Evolutionary conservation across 2,797 vertebrate species (phyloP).

Genomic region (Cuculus canorus): DNA sequence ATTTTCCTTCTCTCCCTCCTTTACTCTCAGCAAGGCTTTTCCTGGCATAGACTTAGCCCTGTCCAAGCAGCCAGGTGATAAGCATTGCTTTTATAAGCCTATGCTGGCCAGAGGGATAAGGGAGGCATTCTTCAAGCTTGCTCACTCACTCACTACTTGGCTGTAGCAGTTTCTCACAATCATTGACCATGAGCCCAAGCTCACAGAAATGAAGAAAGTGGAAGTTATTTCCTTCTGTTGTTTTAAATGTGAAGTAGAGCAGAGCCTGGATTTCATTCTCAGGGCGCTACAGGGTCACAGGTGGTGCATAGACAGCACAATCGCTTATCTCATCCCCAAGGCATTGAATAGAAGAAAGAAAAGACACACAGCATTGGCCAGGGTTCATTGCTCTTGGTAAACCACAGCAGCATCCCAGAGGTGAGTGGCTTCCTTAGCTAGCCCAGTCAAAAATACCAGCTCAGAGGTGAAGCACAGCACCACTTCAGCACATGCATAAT

Average conservation of each 20-base stretch:
- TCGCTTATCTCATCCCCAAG: constrained; percentile 23
- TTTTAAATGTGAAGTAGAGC: constrained; percentile 55
- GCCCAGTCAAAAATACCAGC: background rate
- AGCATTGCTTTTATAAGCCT: background rate
- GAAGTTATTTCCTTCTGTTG: constrained; percentile 46
- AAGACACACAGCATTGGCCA: background rate
- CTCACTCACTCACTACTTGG: rapidly evolving
- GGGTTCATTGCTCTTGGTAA: constrained; percentile 36
- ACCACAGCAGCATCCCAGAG: background rate
- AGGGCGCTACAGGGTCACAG: constrained; percentile 30
- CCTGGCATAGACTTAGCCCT: background rate
- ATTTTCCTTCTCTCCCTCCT: background rate
- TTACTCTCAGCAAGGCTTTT: background rate
- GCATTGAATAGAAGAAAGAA: background rate
- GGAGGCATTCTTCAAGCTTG: background rate
- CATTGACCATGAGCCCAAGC: background rate
- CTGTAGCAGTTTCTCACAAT: background rate
- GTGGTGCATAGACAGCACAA: background rate
- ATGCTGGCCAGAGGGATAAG: background rate
- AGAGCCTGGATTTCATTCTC: constrained; percentile 7
- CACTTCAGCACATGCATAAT: rapidly evolving
- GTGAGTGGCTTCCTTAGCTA: background rate
- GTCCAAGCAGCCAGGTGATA: background rate
- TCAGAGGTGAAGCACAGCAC: background rate
- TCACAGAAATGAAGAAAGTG: background rate